Percentiles rank a stretch among this genome's conserved stretches.
phyloP scores from a whole-genome alignment of 1,140 invertebrate genomes.

The Thereuonema tuberculata region DNA sequence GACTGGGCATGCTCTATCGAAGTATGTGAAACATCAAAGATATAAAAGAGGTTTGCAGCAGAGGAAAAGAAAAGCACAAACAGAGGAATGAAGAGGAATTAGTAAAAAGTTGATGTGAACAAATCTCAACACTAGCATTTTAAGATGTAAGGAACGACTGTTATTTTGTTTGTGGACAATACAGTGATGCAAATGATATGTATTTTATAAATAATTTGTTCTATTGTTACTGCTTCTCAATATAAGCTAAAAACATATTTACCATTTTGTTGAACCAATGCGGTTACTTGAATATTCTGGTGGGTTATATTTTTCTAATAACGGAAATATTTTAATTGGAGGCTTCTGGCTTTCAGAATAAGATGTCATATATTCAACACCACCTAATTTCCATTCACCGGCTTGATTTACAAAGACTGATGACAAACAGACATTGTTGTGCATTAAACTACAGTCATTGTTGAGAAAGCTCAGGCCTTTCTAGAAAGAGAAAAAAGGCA shows the following conservation, averaged over 20 bases:
- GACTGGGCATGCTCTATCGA: no score
- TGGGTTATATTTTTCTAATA: conserved; percentile 74
- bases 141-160: no score
- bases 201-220: no score
- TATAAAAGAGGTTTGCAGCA: no score
- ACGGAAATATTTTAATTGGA: conserved; percentile 53
- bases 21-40: no score
- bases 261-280: conserved; percentile 57
- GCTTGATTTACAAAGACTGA: conserved; percentile 90
- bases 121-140: no score
- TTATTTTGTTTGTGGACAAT: no score
- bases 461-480: conserved; percentile 90
- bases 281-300: conserved; percentile 58
- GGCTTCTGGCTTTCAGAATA: conserved; percentile 41
- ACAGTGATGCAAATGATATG: no score
- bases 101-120: no score
- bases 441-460: conserved; percentile 87
- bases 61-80: no score
- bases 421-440: conserved; percentile 88
- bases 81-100: no score
- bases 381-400: conserved; percentile 96
- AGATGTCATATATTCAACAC: conserved; percentile 78
- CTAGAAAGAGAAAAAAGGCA: conserved; percentile 43
- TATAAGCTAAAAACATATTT: conserved; percentile 24
- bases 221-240: no score